phyloP scores from a whole-genome alignment of 2,888 invertebrate species.

The Chymomyza amoena region DNA sequence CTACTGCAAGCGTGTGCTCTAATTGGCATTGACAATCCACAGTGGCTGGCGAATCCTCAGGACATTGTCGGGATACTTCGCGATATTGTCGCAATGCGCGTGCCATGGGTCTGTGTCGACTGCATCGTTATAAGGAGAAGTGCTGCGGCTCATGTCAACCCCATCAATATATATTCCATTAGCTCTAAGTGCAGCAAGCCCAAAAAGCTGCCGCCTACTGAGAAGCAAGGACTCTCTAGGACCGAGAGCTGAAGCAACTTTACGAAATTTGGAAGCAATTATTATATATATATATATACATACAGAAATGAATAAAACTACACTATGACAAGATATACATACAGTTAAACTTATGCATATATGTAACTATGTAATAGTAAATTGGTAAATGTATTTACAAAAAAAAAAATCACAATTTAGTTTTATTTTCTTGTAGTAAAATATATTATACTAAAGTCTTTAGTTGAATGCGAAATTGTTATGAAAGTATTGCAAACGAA shows the following conservation, averaged over 20 bases:
- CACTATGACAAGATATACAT: constrained; percentile 28
- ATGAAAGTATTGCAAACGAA: not conserved
- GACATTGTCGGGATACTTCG: constrained; percentile 87
- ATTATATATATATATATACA: constrained; percentile 37
- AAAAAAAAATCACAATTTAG: not conserved
- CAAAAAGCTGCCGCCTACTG: not conserved
- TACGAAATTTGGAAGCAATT: constrained; percentile 51
- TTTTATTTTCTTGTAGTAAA: not conserved
- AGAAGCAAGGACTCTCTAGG: not conserved
- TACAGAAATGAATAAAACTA: constrained; percentile 18
- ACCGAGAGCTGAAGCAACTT: not conserved
- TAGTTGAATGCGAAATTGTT: not conserved
- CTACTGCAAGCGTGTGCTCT: not conserved
- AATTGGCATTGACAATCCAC: not conserved
- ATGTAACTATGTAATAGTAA: constrained; percentile 28
- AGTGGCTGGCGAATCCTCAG: constrained; percentile 27
- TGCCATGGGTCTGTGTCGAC: constrained; percentile 92
- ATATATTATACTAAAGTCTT: not conserved
- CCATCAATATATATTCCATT: constrained; percentile 45
- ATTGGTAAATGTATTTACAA: constrained; percentile 21
- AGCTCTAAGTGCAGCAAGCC: constrained; percentile 18
- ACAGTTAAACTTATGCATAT: constrained; percentile 38
- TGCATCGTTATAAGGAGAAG: constrained; percentile 89
- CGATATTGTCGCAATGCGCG: constrained; percentile 92
- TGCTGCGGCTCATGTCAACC: constrained; percentile 90